Evolutionary conservation across 2,113 vertebrate genomes (phyloP), one percentile per base, ranked within the genome.

Genomic region (Tyrannus savana): DNA sequence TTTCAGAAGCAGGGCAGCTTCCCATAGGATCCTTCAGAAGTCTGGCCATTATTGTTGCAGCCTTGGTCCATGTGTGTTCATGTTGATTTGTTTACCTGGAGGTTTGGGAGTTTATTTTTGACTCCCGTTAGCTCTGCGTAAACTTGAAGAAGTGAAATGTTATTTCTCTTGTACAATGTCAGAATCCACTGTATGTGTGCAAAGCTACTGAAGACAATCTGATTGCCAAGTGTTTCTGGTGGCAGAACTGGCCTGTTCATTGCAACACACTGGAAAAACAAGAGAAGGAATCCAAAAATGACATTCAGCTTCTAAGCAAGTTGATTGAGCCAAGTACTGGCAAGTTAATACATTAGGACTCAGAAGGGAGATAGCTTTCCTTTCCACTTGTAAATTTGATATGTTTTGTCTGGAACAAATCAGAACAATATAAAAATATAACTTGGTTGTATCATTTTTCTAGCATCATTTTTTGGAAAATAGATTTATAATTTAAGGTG

Each of bases 371-470:
- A 91, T 84, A 67, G 31, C 33, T 91, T 93, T 93, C 69, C 74
- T 63, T 94, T 74, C 92, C 80, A 81, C 44, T 93, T 88, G 47
- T 92, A 88, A 96, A 92, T 88, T 63, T 63, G 73, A 86, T 87
- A 77, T 25, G 30, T 81, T 94, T 91, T 80, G 76, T 90, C 93
- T 96, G 92, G 88, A 94, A 90, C 14, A 78, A 94, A 95, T 96
- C 78, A 84, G 68, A 90, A 83, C 72, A 85, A 55, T 76, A 83
- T 44, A 67, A 95, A 90, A 94, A 89, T 84, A 56, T 46, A 44
- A 78, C 64, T 63, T 12, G 25, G 60, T 74, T 31, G 59, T 90
- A 56, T 74, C 11, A 59, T 83, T 92, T 92, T 81, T 64, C 76
- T 75, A 86, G 52, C 39, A 74, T 75, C 11, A 7, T 24, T 47